These are phyloP conservation scores for Procavia capensis DNA, from an alignment of 2,113 vertebrate species.

Conservation along the genomic window DNA sequence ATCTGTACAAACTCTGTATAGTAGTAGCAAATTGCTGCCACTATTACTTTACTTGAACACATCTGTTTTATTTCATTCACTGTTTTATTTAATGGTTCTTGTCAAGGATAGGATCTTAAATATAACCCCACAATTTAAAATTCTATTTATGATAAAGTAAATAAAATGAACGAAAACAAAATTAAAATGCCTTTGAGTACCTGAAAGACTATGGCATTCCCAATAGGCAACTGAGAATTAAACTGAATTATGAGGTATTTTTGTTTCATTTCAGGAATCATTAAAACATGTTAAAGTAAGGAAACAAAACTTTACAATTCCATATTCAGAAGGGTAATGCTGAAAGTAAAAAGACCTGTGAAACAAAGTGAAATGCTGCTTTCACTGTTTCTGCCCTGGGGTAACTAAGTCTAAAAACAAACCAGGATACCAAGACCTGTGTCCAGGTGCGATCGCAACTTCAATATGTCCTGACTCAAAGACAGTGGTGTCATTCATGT, in stretches of 20 bases:
- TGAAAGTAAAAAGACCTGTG: not conserved
- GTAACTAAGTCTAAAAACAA: constrained; percentile 54
- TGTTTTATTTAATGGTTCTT: constrained; percentile 55
- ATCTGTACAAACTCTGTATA: constrained; percentile 55
- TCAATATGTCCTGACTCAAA: constrained; percentile 36
- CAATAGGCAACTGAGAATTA: not conserved
- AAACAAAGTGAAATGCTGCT: not conserved
- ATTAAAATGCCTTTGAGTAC: not conserved
- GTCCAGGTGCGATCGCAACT: not conserved
- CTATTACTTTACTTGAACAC: constrained; percentile 27
- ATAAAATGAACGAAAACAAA: not conserved
- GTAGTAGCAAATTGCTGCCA: constrained; percentile 69
- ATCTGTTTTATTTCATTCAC: constrained; percentile 81
- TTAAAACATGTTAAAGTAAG: not conserved
- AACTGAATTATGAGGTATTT: not conserved
- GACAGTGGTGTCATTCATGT: not conserved
- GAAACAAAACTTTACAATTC: not conserved
- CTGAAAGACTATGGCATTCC: constrained; percentile 32
- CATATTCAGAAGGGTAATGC: not conserved
- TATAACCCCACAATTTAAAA: not conserved
- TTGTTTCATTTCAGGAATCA: not conserved
- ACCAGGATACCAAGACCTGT: not conserved
- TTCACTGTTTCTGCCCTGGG: constrained; percentile 36
- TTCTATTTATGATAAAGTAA: not conserved
- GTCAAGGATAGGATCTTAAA: constrained; percentile 53